Evolutionary conservation across 1,140 invertebrate species (phyloP).

Genomic region (Bombus waltoni): DNA sequence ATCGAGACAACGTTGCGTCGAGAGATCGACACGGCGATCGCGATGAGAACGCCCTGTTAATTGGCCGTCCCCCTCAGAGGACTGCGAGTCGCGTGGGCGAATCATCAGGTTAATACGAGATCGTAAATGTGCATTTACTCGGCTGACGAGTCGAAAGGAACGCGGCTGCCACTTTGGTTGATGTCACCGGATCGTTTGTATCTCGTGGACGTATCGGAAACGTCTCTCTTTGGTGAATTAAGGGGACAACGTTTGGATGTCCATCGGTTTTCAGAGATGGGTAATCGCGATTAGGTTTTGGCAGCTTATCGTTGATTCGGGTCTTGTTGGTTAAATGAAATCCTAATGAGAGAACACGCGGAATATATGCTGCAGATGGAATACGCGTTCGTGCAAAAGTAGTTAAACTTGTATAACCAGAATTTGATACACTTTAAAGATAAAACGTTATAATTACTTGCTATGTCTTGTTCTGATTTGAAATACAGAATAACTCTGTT

Average conservation of each 20-base stretch:
- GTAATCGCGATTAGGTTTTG: neutral
- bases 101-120: constrained; percentile 48
- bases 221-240: constrained; percentile 1
- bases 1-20: constrained; percentile 55
- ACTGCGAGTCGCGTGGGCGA: constrained; percentile 27
- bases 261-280: neutral
- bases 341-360: too few species aligned
- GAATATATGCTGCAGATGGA: too few species aligned
- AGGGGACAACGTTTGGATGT: constrained; percentile 1
- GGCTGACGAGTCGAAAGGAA: constrained; percentile 40
- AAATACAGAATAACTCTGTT: too few species aligned
- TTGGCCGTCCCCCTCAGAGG: constrained; percentile 34
- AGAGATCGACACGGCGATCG: constrained; percentile 51
- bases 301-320: neutral
- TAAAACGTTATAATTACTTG: too few species aligned
- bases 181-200: neutral
- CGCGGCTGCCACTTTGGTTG: neutral
- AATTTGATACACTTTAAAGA: too few species aligned
- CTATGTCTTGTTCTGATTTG: too few species aligned
- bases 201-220: neutral
- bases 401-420: too few species aligned
- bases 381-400: too few species aligned
- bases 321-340: neutral
- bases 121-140: constrained; percentile 22
- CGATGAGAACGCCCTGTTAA: constrained; percentile 54